Base-by-base conservation (phyloP, 2,113 vertebrate genomes). In the Dipodomys merriami region DNA sequence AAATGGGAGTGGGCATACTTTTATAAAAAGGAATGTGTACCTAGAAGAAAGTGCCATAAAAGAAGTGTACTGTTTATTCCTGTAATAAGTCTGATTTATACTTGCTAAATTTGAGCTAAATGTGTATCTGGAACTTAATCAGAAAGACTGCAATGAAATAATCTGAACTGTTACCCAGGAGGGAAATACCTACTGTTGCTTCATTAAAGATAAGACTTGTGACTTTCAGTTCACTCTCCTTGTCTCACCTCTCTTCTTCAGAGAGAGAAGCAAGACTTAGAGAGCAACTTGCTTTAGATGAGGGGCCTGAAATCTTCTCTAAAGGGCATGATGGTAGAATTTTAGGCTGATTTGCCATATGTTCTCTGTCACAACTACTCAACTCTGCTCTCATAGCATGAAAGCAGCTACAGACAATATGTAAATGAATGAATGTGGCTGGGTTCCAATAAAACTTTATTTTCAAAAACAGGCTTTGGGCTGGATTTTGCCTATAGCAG, bases 401-500 rank as follows among this genome's bases (percentile, higher is more conserved):
- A 85, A 95, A 93, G 77, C 93, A 93, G 83, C 69, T 87, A 80
- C 53, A 91, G 85, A 83, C 73, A 95, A 10, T 96, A 96, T 95
- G 91, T 84, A 95, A 96, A 93, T 95, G 81, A 82, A 88, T 60
- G 60, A 85, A 35, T 79, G 46, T 96, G 95, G 94, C 90, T 94
- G 57, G 25, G 27, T 49, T 86, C 93, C 91, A 95, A n/a, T 96
- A 91, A 95, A 95, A 94, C 95, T 96, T 93, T 93, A 94, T 92
- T 95, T 93, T 92, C 83, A 83, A 80, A 91, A 88, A 68, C 57
- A 96, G 68, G 82, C 73, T 49, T 53, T 60, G 78, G 35, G 27
- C 57, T 86, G 67, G 80, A 83, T 94, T 73, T 86, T 88, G 60
- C 65, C 39, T n/a, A 20, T 85, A 65, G 5, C 60, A 92, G 15